These are phyloP conservation scores for Babylonia areolata DNA, from an alignment of 1,140 invertebrate genomes.

Conservation along the genomic window DNA sequence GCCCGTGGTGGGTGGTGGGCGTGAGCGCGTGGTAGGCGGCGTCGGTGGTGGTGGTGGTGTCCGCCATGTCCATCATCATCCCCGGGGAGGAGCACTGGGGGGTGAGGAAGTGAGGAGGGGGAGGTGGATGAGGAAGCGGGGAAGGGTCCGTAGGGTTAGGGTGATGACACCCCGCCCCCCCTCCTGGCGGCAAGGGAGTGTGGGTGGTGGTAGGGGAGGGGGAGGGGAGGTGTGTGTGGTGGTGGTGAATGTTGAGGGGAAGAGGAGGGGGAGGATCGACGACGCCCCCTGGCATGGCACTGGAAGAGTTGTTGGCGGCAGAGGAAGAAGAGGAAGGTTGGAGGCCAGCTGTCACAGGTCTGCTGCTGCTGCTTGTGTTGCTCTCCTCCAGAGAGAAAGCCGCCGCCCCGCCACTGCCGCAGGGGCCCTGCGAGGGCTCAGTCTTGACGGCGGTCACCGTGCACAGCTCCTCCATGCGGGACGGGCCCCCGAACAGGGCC, in stretches of 20 bases:
- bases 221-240: not conserved
- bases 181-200: not conserved
- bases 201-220: not conserved
- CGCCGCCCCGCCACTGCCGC: not conserved
- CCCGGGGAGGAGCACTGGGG: not conserved
- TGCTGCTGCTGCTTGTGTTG: too few species aligned
- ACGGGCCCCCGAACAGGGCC: slow-evolving; percentile 24
- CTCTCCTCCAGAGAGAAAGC: not conserved
- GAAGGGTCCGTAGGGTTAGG: not conserved
- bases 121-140: not conserved
- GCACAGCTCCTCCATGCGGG: slow-evolving; percentile 31
- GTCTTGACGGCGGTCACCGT: not conserved
- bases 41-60: not conserved
- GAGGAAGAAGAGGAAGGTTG: not conserved
- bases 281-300: not conserved
- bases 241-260: too few species aligned
- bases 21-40: not conserved
- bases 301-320: not conserved
- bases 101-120: not conserved
- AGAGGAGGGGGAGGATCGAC: not conserved
- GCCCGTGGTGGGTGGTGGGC: too few species aligned
- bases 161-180: not conserved
- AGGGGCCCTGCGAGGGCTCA: too few species aligned
- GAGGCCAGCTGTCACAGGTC: too few species aligned
- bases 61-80: not conserved